Conservation (phyloP, 2,113 vertebrate species). For the Lepus europaeus region DNA sequence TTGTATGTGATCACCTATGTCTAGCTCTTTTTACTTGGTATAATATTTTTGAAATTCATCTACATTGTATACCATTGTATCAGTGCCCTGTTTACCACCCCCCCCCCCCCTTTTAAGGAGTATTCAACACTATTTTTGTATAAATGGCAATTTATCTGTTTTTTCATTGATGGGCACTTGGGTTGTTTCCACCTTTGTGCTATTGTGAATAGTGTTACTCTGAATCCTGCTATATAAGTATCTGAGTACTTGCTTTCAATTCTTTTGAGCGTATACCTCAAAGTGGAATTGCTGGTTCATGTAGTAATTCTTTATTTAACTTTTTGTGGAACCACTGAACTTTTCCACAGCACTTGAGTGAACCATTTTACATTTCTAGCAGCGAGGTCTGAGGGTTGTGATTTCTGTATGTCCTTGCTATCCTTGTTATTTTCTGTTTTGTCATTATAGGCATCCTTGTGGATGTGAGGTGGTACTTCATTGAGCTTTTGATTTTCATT, state of each 20-base stretch:
- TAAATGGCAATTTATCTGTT: neutral
- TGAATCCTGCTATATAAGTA: conserved; percentile 3
- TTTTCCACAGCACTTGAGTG: conserved; percentile 12
- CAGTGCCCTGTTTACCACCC: neutral
- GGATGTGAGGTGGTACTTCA: neutral
- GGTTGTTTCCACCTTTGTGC: neutral
- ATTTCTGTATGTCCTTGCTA: conserved; percentile 32
- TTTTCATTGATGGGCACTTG: neutral
- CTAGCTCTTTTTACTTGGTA: neutral
- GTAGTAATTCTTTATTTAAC: conserved; percentile 8
- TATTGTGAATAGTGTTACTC: neutral
- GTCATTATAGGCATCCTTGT: neutral
- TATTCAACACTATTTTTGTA: neutral
- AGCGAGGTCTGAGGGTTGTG: neutral
- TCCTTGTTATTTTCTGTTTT: neutral
- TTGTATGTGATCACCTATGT: neutral
- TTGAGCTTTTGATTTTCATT: conserved; percentile 48
- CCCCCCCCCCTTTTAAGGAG: neutral
- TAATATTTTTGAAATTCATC: neutral
- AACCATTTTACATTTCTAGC: neutral
- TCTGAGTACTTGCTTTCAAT: conserved; percentile 8
- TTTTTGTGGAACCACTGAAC: neutral
- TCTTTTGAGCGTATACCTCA: neutral
- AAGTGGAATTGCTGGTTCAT: neutral
- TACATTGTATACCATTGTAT: neutral